Evolutionary conservation across 2,888 invertebrate genomes (phyloP), one percentile per base, ranked within the genome.

Genomic region (Nowickia ferox): DNA sequence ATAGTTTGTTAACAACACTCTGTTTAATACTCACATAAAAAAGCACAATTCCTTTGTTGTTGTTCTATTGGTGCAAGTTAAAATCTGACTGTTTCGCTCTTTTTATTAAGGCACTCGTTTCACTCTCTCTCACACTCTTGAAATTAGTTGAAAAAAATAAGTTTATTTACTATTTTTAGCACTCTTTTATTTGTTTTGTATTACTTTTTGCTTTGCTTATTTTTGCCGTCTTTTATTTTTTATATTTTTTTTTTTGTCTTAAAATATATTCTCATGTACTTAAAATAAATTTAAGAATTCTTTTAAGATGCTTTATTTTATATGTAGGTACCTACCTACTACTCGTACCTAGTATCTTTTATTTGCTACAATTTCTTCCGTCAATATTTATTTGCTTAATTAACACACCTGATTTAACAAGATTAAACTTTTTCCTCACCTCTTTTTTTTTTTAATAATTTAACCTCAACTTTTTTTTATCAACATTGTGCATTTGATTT

Each of bases 361-460:
- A n/a, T 13, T 40, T 44, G 71, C 42, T 68, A 55, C 38, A 46
- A 63, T 42, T 61, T 17, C 38, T 72, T 44, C 53, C 57, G 19
- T 59, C 44, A 72, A 66, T 59, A 72, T 78, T 78, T 78, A 71
- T 61, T 68, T 81, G 46, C 3, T 17, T 51, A 61, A 63, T 82
- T 82, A 59, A 63, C 68, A 68, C 59, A 57, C n/a, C 59, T 77
- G 1, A 77, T 57, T 68, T 77, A 22, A 59, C 22, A n/a, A 17
- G 19, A 40, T 46, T 4, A n/a, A 40, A 13, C 53, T 11, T 40
- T 15, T 51, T 17, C 2, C 42, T 9, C 38, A 9, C 17, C 38
- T 61, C 22, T 59, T 38, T 2, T 44, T 59, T 44, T 4, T 46
- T 38, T 59, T 8, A 19, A 30, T 63, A 63, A 65, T 71, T 79